These are phyloP conservation scores for Elephas maximus DNA, from an alignment of 2,113 vertebrate species.

Conservation along the genomic window DNA sequence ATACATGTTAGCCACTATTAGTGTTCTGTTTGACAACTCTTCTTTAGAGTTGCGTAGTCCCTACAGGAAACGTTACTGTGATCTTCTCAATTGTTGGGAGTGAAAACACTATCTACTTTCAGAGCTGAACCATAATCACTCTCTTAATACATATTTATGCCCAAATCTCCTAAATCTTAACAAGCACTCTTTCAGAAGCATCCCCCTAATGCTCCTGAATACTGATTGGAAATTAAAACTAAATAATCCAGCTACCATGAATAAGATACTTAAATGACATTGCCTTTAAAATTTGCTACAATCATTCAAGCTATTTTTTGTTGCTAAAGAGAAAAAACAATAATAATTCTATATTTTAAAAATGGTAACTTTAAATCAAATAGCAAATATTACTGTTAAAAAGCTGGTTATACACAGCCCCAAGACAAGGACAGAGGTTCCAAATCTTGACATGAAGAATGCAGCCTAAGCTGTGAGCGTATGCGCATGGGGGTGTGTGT, in stretches of 20 bases:
- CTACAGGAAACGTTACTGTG: not conserved
- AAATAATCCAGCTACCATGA: not conserved
- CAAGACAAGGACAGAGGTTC: constrained; percentile 7
- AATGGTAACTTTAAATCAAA: constrained; percentile 53
- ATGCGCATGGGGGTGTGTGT: too few relatives aligned
- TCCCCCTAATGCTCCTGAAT: not conserved
- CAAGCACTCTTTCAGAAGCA: not conserved
- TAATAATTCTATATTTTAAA: constrained; percentile 23
- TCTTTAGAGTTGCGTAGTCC: not conserved
- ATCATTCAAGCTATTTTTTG: not conserved
- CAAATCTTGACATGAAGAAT: constrained; percentile 20
- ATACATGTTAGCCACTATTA: not conserved
- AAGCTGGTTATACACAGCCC: not conserved
- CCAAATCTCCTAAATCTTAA: constrained; percentile 26
- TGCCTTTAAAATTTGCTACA: constrained; percentile 46
- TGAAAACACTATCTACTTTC: not conserved
- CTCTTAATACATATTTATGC: not conserved
- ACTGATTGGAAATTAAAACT: constrained; percentile 13
- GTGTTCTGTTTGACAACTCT: not conserved
- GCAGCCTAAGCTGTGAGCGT: not conserved
- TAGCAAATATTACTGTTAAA: not conserved
- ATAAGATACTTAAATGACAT: constrained; percentile 11
- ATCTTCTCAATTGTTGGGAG: not conserved
- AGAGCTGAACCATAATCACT: not conserved
- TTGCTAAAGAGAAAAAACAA: not conserved